phyloP scores from a whole-genome alignment of 1,140 invertebrate genomes.

The Drosophila pseudoananassae region DNA sequence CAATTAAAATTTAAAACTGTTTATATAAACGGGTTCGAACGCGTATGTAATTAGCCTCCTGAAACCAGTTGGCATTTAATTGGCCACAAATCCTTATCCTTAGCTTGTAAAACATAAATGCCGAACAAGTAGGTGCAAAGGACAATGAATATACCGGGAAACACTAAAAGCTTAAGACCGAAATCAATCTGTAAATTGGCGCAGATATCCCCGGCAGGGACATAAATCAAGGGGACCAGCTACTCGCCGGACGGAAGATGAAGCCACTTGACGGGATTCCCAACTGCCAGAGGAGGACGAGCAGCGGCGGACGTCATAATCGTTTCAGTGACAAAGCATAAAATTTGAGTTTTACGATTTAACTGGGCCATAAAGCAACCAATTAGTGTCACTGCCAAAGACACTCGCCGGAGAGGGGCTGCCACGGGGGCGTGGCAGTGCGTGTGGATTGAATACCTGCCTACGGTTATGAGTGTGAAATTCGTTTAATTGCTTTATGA shows the following conservation, averaged over 20 bases:
- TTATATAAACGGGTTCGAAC: neutral
- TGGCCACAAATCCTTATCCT: neutral
- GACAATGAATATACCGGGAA: constrained; percentile 43
- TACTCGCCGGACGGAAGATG: constrained; percentile 35
- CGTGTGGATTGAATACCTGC: constrained; percentile 53
- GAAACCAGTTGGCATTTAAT: neutral
- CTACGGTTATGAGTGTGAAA: constrained; percentile 56
- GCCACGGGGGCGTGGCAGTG: constrained; percentile 20
- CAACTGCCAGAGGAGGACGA: constrained; percentile 12
- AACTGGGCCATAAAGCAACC: constrained; percentile 81
- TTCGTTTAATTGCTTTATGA: constrained; percentile 81
- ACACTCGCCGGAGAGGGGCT: constrained; percentile 14
- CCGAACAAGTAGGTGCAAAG: constrained; percentile 56
- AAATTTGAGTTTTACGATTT: constrained; percentile 83
- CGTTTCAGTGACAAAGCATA: constrained; percentile 82
- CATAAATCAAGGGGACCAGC: constrained; percentile 59
- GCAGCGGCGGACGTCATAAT: constrained; percentile 74
- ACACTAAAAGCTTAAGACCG: constrained; percentile 49
- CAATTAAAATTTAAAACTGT: neutral
- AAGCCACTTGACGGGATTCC: constrained; percentile 53
- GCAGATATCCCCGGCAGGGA: constrained; percentile 63
- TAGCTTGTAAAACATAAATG: constrained; percentile 11
- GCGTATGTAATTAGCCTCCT: constrained; percentile 3
- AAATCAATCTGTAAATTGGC: constrained; percentile 78
- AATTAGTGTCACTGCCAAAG: constrained; percentile 79